Evolutionary conservation across 2,797 vertebrate genomes (phyloP), one percentile per base, ranked within the genome.

Genomic region (Morelia viridis): DNA sequence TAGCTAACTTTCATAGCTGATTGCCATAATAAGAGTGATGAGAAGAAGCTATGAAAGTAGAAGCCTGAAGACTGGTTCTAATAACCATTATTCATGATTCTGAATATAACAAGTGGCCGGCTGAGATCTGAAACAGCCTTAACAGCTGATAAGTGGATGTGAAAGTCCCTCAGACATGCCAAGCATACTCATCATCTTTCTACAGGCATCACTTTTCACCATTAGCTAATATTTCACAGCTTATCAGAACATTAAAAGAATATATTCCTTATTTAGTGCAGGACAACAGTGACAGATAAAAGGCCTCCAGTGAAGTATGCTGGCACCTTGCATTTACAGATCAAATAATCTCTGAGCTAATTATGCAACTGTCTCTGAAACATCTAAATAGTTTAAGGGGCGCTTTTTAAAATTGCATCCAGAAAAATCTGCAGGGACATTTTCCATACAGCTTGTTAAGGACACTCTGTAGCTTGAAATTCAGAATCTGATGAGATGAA

Each of bases 71-170:
- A 91, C 95, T 95, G 89, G 15, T 76, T 46, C 68, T 94, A 90
- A 87, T 96, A 96, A 94, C 94, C 87, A 76, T 92, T 95, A 94
- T 94, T 93, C 90, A 93, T 94, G 0, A 91, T 95, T 94, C 94
- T 11, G 58, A 90, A 95, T 96, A 94, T 96, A 96, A 95, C 94
- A 96, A 93, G 96, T 94, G 93, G 76, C 85, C 95, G 94, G 91
- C 57, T 93, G 94, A 95, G 90, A 94, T 95, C 90, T 95, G 95
- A 94, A 93, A 58, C 91, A 94, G 64, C 31, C 92, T 96, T 94
- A 92, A 94, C 92, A 93, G 26, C 60, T 94, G 92, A 95, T 90
- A 94, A 93, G 95, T 93, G 64, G 64, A 90, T 93, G 28, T 87
- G 84, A 92, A 91, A 89, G 58, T 93, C 92, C 92, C 92, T 22